phyloP scores from a whole-genome alignment of 37 sponge, comb jelly and placozoan species.

The Eunapius fragilis region DNA sequence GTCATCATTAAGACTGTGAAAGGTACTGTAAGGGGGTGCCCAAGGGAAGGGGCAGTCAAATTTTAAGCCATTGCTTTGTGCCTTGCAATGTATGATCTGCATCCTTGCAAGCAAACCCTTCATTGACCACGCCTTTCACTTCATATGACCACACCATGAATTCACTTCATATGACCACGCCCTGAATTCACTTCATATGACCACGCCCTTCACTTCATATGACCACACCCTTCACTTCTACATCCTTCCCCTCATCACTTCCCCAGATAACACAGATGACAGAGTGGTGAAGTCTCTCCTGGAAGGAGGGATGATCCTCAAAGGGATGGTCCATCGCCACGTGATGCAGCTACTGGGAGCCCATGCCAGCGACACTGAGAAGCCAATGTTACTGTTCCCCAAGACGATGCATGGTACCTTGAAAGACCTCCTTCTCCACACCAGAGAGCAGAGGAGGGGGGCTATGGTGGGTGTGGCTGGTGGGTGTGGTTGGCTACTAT shows the following conservation, averaged over 20 bases:
- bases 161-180: too few relatives aligned
- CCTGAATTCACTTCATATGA: not conserved
- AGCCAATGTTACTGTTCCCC: constrained; percentile 77
- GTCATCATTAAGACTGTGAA: constrained; percentile 78
- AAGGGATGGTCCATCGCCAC: constrained; percentile 60
- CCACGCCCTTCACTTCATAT: not conserved
- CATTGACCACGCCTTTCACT: too few relatives aligned
- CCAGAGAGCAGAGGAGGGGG: constrained; percentile 43
- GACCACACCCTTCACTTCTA: not conserved
- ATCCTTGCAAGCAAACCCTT: too few relatives aligned
- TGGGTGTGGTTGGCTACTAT: not conserved
- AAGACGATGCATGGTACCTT: constrained; percentile 68
- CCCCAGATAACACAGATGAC: constrained; percentile 71
- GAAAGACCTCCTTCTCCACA: constrained; percentile 48
- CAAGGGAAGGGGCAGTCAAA: not conserved
- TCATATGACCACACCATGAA: too few relatives aligned
- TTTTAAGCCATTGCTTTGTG: too few relatives aligned
- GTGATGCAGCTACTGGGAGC: constrained; percentile 58
- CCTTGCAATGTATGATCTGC: too few relatives aligned
- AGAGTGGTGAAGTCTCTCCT: constrained; percentile 62
- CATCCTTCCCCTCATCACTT: not conserved
- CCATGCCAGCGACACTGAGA: constrained; percentile 42
- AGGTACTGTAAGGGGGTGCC: constrained; percentile 27
- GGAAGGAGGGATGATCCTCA: constrained; percentile 64
- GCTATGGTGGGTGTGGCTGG: constrained; percentile 5